Conservation (phyloP, 2,888 invertebrate species). For the Papilio elwesi region DNA sequence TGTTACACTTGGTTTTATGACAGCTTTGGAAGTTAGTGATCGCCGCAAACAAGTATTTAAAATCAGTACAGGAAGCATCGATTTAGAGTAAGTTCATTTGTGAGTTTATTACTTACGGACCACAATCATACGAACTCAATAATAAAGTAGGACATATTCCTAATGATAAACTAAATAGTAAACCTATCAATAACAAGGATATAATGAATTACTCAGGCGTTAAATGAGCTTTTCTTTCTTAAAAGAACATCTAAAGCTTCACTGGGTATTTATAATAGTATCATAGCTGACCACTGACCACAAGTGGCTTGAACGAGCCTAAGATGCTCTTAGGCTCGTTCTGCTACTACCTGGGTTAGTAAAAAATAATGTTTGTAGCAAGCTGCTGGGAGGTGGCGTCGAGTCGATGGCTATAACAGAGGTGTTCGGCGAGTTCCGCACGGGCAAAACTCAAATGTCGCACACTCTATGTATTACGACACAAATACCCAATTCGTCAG, state of each 20-base stretch:
- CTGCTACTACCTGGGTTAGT: background rate
- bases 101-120: background rate
- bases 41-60: constrained; percentile 89
- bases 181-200: no score
- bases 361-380: constrained; percentile 73
- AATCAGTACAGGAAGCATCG: constrained; percentile 86
- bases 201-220: no score
- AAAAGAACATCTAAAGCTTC: no score
- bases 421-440: constrained; percentile 92
- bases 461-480: constrained; percentile 92
- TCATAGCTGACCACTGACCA: background rate
- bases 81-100: constrained; percentile 86
- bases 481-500: constrained; percentile 87
- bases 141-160: no score
- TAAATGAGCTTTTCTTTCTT: no score
- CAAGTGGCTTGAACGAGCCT: background rate
- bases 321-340: background rate
- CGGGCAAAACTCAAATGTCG: constrained; percentile 92
- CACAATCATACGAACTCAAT: background rate
- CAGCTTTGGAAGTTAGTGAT: constrained; percentile 89
- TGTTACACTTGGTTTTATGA: constrained; percentile 86
- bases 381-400: constrained; percentile 90
- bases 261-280: no score
- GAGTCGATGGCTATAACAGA: constrained; percentile 94
- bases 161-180: no score